Base-by-base conservation (phyloP, 1,140 invertebrate species). In the Ptiloglossa arizonensis region DNA sequence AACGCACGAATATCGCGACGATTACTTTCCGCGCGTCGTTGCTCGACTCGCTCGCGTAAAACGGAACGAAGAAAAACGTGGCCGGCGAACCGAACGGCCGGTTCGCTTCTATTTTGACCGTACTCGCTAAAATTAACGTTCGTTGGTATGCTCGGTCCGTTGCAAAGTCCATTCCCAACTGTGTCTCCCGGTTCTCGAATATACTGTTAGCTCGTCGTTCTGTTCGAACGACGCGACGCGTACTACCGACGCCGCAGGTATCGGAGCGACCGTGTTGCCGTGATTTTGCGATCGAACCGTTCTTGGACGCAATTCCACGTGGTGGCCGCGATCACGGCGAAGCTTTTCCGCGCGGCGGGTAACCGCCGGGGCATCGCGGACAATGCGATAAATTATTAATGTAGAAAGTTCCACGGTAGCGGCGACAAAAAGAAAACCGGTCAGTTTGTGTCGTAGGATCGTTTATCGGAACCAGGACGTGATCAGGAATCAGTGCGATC, bases 401-500 rank as follows among this genome's bases (percentile, higher is more conserved):
- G 44, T 76, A 76, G 73, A 69, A 68, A 69, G 73, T 69, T 57
- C 4, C 19, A 13, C n/a, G 41, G 29, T 50, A n/a, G 2, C 5
- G 11, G 48, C 46, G 48, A 63, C 29, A 76, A 41, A 52, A 38
- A 41, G 35, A 48, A 62, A 71, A 77, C 54, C 57, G 68, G 48
- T 35, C 75, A 35, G 22, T 62, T 15, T 5, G 46, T 69, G 44
- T 67, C 38, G 56, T 22, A 46, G 29, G 41, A 44, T 41, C 32
- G 60, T 80, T 64, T 80, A 85, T 81, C 80, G 82, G 74, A 86
- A 86, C 48, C 75, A 71, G 84, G 75, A 82, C 82, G 80, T 80
- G 82, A 83, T 89, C 84, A 74, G 64, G 80, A 88, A 89, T 89
- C 81, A 79, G 66, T 64, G 69, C 78, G 81, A 88, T 87, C 78